A percentile compares a stretch with the other conserved stretches of the same genome.
These are phyloP conservation scores for Sebastes nivosus DNA, from an alignment of 2,797 vertebrate genomes.

Conservation along the genomic window DNA sequence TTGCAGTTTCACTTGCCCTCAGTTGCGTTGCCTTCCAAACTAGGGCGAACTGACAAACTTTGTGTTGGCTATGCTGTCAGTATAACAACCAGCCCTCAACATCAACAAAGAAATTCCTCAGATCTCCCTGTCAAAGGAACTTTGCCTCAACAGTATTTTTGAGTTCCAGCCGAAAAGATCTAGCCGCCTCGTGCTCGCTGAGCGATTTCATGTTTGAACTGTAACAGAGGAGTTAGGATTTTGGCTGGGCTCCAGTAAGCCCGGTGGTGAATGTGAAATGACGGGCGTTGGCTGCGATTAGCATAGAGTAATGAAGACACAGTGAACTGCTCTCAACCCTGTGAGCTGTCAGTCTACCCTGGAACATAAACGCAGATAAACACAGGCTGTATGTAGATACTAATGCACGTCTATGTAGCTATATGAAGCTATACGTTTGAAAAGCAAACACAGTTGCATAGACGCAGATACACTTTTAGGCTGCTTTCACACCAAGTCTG, in stretches of 20 bases:
- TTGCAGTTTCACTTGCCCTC: conserved; percentile 7
- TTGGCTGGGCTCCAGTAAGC: conserved; percentile 40
- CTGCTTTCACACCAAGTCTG: neutral
- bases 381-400: neutral
- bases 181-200: neutral
- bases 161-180: neutral
- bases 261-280: conserved; percentile 51
- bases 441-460: neutral
- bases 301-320: conserved; percentile 53
- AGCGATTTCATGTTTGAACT: conserved; percentile 40
- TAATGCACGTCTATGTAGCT: neutral
- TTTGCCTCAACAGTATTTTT: conserved; percentile 43
- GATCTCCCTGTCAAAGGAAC: conserved; percentile 56
- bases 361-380: conserved; percentile 20
- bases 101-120: conserved; percentile 32
- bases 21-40: conserved; percentile 41
- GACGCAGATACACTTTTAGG: neutral
- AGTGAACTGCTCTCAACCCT: conserved; percentile 30
- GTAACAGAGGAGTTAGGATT: conserved; percentile 30
- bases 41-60: conserved; percentile 47
- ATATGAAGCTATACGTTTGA: neutral
- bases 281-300: conserved; percentile 53
- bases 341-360: conserved; percentile 20
- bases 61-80: conserved; percentile 42
- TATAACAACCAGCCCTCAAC: conserved; percentile 26